phyloP scores from a whole-genome alignment of 1,140 invertebrate genomes.

The Charaxes varanes region DNA sequence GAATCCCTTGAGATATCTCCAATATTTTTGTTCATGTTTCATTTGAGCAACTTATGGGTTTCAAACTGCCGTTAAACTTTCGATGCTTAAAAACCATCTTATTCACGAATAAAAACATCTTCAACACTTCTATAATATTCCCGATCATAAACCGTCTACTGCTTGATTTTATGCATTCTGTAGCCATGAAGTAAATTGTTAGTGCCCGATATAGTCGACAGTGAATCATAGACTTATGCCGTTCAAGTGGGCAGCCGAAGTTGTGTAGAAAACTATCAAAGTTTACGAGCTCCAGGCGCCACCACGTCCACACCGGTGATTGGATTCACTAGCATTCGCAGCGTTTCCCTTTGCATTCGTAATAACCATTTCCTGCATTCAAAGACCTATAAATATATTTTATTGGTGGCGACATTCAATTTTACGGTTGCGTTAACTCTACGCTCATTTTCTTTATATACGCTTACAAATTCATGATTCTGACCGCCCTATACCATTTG shows the following conservation, averaged over 20 bases:
- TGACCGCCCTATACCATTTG: not conserved
- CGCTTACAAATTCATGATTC: constrained; percentile 10
- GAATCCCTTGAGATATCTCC: no score
- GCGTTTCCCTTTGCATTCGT: constrained; percentile 44
- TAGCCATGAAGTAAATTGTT: no score
- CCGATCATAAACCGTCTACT: no score
- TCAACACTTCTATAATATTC: no score
- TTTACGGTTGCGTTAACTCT: constrained; percentile 9
- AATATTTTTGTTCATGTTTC: no score
- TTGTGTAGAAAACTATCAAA: constrained; percentile 48
- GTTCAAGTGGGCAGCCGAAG: not conserved
- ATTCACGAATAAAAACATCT: no score
- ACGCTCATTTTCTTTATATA: constrained; percentile 10
- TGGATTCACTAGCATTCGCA: constrained; percentile 37
- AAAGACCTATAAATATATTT: constrained; percentile 28
- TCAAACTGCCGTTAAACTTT: no score
- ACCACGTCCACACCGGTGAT: constrained; percentile 36
- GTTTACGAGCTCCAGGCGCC: constrained; percentile 54
- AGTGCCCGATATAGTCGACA: no score
- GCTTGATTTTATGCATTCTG: no score
- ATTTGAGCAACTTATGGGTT: no score
- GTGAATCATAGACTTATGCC: not conserved
- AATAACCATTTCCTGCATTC: constrained; percentile 50
- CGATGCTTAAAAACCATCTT: no score
- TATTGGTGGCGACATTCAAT: constrained; percentile 20